phyloP scores from a whole-genome alignment of 2,888 invertebrate genomes.

The Ormyrus pomaceus region DNA sequence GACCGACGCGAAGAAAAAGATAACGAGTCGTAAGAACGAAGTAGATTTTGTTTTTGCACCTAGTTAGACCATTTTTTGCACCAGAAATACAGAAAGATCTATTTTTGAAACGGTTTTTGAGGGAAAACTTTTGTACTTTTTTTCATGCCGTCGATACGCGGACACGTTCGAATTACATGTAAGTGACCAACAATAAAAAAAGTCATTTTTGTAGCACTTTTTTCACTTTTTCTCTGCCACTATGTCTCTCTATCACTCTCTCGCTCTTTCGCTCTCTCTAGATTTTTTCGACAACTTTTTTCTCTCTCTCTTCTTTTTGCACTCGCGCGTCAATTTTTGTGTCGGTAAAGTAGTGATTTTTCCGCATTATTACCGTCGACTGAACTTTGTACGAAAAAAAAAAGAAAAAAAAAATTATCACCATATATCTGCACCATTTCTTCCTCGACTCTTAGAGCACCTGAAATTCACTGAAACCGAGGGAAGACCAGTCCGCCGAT shows the following conservation, averaged over 20 bases:
- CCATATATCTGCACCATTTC: slow-evolving; percentile 59
- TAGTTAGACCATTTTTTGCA: slow-evolving; percentile 61
- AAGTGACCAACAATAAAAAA: slow-evolving; percentile 63
- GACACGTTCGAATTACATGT: slow-evolving; percentile 71
- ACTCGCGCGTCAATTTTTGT: slow-evolving; percentile 25
- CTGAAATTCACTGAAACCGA: slow-evolving; percentile 54
- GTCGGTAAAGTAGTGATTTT: slow-evolving; percentile 49
- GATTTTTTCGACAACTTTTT: slow-evolving; percentile 14
- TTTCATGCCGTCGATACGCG: slow-evolving; percentile 73
- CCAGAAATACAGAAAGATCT: slow-evolving; percentile 61
- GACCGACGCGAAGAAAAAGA: slow-evolving; percentile 18
- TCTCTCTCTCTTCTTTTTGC: slow-evolving; percentile 28
- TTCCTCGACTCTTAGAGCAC: slow-evolving; percentile 64
- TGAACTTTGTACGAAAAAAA: slow-evolving; percentile 21
- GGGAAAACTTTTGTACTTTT: slow-evolving; percentile 71
- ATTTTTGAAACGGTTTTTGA: slow-evolving; percentile 72
- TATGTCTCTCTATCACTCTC: slow-evolving; percentile 47
- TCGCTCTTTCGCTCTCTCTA: slow-evolving; percentile 36
- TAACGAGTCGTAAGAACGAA: slow-evolving; percentile 43
- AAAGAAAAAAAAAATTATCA: slow-evolving; percentile 25
- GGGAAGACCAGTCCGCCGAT: background rate
- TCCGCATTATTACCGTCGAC: slow-evolving; percentile 50
- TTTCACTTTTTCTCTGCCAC: slow-evolving; percentile 58
- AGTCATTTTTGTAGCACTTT: slow-evolving; percentile 66
- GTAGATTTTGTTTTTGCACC: slow-evolving; percentile 56